phyloP scores from a whole-genome alignment of 2,113 vertebrate species.

The Gracilinanus agilis region DNA sequence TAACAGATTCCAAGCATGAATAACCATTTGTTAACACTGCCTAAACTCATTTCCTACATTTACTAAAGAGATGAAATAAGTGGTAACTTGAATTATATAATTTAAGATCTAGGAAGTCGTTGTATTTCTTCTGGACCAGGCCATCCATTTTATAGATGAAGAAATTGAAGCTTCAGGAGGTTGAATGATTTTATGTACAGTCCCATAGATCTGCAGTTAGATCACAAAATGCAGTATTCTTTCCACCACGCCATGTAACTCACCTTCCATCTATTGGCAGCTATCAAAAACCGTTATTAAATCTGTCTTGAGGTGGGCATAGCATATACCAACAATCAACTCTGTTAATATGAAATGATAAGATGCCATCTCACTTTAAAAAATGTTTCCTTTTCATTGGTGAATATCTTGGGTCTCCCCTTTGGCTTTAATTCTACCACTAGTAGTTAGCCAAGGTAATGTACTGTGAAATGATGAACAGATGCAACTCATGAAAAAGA shows the following conservation, averaged over 20 bases:
- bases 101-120: neutral
- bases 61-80: neutral
- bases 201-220: neutral
- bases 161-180: neutral
- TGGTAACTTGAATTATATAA: neutral
- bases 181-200: neutral
- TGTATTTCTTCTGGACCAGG: neutral
- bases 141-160: neutral
- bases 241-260: constrained; percentile 7
- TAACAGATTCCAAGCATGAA: neutral
- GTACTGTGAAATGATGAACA: constrained; percentile 59
- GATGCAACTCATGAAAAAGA: constrained; percentile 44
- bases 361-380: neutral
- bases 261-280: constrained; percentile 2
- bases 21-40: neutral
- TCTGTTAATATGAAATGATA: constrained; percentile 31
- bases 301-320: constrained; percentile 8
- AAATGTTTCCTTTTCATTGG: constrained; percentile 52
- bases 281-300: constrained; percentile 20
- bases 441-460: constrained; percentile 46
- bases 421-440: constrained; percentile 19
- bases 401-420: constrained; percentile 1
- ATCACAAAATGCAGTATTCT: neutral
- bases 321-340: neutral
- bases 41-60: neutral